Evolutionary conservation across 2,113 vertebrate species (phyloP), one percentile per base, ranked within the genome.

Genomic region (Antigone vipio): DNA sequence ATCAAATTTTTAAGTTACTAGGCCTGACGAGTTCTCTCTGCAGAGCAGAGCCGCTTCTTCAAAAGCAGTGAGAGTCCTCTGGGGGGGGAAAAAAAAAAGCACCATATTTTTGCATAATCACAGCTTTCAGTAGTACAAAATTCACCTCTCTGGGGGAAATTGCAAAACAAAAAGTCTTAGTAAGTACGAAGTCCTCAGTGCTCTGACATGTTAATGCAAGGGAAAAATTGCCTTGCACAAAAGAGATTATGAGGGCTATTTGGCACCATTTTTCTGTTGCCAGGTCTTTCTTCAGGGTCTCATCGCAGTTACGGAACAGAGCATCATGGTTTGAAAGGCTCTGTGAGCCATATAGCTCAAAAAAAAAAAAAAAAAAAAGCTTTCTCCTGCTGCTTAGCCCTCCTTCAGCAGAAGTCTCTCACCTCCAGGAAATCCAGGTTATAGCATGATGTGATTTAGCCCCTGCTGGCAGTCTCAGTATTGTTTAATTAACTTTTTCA

Each of bases 51-150:
- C 15, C 0, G 0, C 64, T 85, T 68, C 69, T 93, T 92, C 74
- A 89, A 83, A 95, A 91, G 62, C 53, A 47, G 49, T 5, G 30
- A 79, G 73, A 68, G 35, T 89, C 66, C 77, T 82, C 40, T 0
- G 0, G 66, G 22, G 15, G 44, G 10, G 15, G 16, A 3, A 2
- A 5, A 3, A 13, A 27, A 40, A 35, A 49, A 35, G 22, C 47
- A 17, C 16, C 14, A 2, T 72, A 42, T 88, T 96, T 96, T 94
- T 97, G 89, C 93, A 85, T 94, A 83, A 90, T 94, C 88, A 88
- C 53, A 55, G 78, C 82, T 93, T 96, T 80, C 75, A 80, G 75
- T 32, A 76, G 34, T 16, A 91, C 73, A 68, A 79, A 96, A 96
- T 76, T 59, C 42, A 73, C 13, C 6, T 49, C 89, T 90, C 50